These are phyloP conservation scores for Danaus melanippus DNA, from an alignment of 1,140 invertebrate species.

Conservation along the genomic window DNA sequence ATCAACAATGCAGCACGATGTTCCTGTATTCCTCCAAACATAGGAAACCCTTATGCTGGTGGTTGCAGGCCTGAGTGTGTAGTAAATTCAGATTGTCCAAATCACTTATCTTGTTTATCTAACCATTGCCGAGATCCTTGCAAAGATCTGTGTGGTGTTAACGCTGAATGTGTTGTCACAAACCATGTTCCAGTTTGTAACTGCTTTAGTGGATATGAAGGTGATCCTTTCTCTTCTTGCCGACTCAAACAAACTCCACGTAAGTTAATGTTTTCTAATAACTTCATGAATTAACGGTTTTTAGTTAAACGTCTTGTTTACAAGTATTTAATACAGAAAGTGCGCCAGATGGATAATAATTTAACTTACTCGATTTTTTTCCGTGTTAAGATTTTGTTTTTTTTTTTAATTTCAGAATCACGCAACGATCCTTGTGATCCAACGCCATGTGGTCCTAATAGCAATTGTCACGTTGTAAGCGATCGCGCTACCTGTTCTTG, in stretches of 20 bases:
- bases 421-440: conserved; percentile 82
- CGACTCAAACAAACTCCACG: conserved; percentile 72
- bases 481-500: conserved; percentile 86
- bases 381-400: not conserved
- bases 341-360: too few relatives aligned
- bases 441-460: conserved; percentile 86
- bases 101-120: conserved; percentile 84
- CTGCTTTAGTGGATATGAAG: conserved; percentile 81
- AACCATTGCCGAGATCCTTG: conserved; percentile 92
- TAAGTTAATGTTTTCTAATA: conserved; percentile 47
- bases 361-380: too few relatives aligned
- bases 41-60: conserved; percentile 84
- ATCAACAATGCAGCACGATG: conserved; percentile 80
- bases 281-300: not conserved
- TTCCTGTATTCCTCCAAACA: conserved; percentile 87
- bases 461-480: conserved; percentile 80
- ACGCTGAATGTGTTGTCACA: conserved; percentile 86
- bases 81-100: conserved; percentile 86
- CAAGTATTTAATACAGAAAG: too few relatives aligned
- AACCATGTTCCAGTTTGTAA: conserved; percentile 87
- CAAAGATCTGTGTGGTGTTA: conserved; percentile 85
- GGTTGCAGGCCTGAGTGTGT: conserved; percentile 88
- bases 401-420: conserved; percentile 43
- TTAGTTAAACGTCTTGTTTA: too few relatives aligned
- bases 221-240: conserved; percentile 88